Base-by-base conservation (phyloP, 2,797 vertebrate species). In the Manis pentadactyla region DNA sequence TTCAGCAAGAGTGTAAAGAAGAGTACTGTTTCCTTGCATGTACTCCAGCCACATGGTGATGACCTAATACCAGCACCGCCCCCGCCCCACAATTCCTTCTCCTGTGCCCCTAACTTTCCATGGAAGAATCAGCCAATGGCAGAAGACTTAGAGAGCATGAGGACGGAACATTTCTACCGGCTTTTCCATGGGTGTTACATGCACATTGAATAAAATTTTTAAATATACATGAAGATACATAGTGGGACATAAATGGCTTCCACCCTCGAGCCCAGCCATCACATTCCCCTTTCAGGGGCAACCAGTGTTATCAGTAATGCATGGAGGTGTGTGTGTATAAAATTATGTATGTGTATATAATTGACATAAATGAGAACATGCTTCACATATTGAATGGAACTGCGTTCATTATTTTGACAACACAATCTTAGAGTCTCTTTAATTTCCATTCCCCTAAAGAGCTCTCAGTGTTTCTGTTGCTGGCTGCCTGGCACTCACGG, bases 291-390 rank as follows among this genome's bases (percentile, higher is more conserved):
- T 15, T 19, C n/a, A n/a, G 64, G 7, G 64, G 51, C 13, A 71
- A 14, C 31, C 5, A 2, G 27, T 21, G 11, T 84, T 29, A n/a
- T 13, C 2, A 12, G 27, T 23, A 57, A 25, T 18, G 29, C 2
- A 1, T 19, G 27, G 49, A 42, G 12, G 29, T 12, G 4, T 3
- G 1, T 31, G 49, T 29, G 7, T 42, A 0, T 4, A 2, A 11
- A 46, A 46, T 46, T 71, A 11, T 25, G 10, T 21, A 34, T 2
- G 12, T 66, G 21, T 25, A 6, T 8, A 0, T 25, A 18, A 25
- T 2, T 37, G 29, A 34, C 9, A 18, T 34, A n/a, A 27, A 27
- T 59, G 42, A 31, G 18, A 3, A 11, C 27, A 25, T 59, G 27
- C 29, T 57, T 46, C 34, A 19, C 15, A 10, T 39, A 9, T 34